Evolutionary conservation across 2,113 vertebrate species (phyloP), one percentile per base, ranked within the genome.

Genomic region (Psophia crepitans): DNA sequence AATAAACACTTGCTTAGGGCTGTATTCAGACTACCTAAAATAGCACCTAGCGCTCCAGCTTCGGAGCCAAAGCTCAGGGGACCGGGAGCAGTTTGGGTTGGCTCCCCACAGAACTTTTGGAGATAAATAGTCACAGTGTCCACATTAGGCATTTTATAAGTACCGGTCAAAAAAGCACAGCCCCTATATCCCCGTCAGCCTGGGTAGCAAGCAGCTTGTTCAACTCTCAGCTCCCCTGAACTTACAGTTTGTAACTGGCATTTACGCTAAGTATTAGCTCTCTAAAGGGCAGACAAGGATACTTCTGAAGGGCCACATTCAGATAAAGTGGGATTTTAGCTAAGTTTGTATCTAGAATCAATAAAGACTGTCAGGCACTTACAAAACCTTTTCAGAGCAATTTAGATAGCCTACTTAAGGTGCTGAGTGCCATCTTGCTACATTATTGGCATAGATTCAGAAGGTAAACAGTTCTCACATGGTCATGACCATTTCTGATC

Each of bases 21-120:
- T 93, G 76, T 84, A 91, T 91, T 91, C 61, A 75, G 84, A 54
- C 51, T 68, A 56, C 93, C 69, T 77, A 91, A 96, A 96, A 95
- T 91, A 96, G 33, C 33, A 84, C 17, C 48, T 48, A 87, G 21
- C 30, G 5, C 41, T 87, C 51, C 30, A 87, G 24, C 43, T 81
- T 78, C 7, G 2, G 22, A 90, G 35, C 3, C 76, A 64, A 87
- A 94, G 48, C 84, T 95, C 69, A 64, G 53, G 84, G 69, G 73
- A 90, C 20, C 39, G 33, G 48, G 12, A 82, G 39, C 27, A 63
- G 43, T 91, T 91, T 95, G 69, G 27, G 24, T 73, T 90, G 79
- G 32, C 41, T 97, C 30, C 46, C 61, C 2, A 1, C 73, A 82
- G 35, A 78, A 53, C 46, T 48, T 68, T 56, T 56, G 57, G 60